Conservation (phyloP, 2,888 invertebrate species). For the Sicus ferrugineus region DNA sequence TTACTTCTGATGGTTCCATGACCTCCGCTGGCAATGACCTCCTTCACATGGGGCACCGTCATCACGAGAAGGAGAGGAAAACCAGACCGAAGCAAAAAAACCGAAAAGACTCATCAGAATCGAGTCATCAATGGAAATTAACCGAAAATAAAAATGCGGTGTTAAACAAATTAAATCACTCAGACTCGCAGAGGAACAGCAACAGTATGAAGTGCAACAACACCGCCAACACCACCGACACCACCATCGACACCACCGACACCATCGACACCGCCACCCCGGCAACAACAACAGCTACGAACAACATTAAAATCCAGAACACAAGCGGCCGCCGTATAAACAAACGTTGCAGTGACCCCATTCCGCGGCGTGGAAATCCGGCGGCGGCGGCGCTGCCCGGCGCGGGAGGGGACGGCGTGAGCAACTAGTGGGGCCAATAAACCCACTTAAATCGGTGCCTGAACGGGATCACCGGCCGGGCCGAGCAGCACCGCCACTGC, state of each 20-base stretch:
- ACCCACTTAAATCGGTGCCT: conserved; percentile 34
- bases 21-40: conserved; percentile 27
- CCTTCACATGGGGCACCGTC: conserved; percentile 31
- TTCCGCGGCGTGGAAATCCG: conserved; percentile 23
- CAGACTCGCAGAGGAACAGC: conserved; percentile 20
- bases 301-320: conserved; percentile 16
- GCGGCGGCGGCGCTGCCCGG: not conserved
- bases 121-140: conserved; percentile 32
- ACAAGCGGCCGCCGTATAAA: conserved; percentile 31
- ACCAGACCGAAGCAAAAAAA: not conserved
- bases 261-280: conserved; percentile 12
- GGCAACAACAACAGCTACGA: conserved; percentile 8
- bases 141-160: conserved; percentile 33
- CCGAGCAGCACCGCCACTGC: conserved; percentile 30
- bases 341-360: conserved; percentile 38
- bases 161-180: conserved; percentile 33
- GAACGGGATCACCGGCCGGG: conserved; percentile 37
- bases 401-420: not conserved
- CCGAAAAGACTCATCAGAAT: conserved; percentile 5
- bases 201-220: conserved; percentile 30
- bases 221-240: not conserved
- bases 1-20: no score
- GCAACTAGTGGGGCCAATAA: conserved; percentile 39
- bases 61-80: conserved; percentile 13
- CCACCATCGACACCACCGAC: conserved; percentile 22